phyloP scores from a whole-genome alignment of 2,797 vertebrate species.

The Mormyrus proboscirostris region DNA sequence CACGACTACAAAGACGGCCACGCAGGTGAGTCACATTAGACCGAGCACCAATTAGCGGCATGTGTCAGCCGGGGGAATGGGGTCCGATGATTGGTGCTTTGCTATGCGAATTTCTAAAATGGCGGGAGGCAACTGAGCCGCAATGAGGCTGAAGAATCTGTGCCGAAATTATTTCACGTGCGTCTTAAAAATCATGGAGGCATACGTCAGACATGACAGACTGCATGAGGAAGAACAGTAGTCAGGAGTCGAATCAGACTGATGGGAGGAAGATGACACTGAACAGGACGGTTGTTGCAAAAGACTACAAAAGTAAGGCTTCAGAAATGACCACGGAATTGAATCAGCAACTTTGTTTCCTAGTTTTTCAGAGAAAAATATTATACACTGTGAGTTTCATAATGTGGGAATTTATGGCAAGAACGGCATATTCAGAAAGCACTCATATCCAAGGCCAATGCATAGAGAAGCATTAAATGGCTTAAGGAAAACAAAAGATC shows the following conservation, averaged over 20 bases:
- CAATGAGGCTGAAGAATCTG: neutral
- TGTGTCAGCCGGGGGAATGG: neutral
- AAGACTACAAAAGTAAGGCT: neutral
- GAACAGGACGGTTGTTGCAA: neutral
- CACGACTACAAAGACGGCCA: neutral
- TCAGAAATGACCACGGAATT: neutral
- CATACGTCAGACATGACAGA: neutral
- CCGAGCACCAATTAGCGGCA: neutral
- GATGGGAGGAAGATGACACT: neutral
- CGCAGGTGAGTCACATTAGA: neutral
- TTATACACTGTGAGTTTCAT: neutral
- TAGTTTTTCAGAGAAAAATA: neutral
- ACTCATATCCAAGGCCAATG: neutral
- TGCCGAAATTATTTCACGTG: neutral
- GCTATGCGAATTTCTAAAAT: neutral
- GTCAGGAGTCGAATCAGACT: neutral
- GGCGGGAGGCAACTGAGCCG: neutral
- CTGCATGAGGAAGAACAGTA: neutral
- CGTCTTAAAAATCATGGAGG: neutral
- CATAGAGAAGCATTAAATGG: neutral
- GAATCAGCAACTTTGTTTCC: neutral
- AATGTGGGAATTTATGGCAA: neutral
- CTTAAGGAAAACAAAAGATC: neutral
- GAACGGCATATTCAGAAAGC: neutral
- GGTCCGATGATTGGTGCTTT: neutral